Base-by-base conservation (phyloP, 2,797 vertebrate genomes). In the Tragelaphus oryx region DNA sequence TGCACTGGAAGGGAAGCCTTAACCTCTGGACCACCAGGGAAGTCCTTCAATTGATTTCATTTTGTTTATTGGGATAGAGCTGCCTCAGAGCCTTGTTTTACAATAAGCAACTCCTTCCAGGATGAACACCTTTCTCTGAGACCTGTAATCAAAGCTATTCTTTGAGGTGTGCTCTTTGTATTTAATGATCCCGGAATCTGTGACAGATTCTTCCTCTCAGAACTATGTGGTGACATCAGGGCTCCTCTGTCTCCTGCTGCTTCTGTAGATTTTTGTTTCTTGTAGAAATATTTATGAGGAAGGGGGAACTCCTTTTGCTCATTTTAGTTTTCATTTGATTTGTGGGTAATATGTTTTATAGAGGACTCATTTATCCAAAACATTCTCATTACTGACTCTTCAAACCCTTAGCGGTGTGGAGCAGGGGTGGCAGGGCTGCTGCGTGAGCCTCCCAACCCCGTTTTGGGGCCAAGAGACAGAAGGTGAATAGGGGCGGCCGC, bases 281-380 rank as follows among this genome's bases (percentile, higher is more conserved):
- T 76, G 4, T 37, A 37, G 46, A 13, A 79, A 52, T 16, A n/a
- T 57, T 87, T 57, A 68, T 65, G 85, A 91, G 59, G 14, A 83
- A 55, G 3, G 4, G 14, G 33, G 81, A 44, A 68, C 33, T 65
- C 41, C 71, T 93, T 89, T 55, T 48, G 65, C 6, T 26, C 37
- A 85, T 57, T 62, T 95, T 92, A 88, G 48, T 55, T 93, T 95
- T 89, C 16, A 87, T 37, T 22, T 76, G 22, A 93, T 76, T 87
- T 93, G 46, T 88, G 65, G 37, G 65, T 75, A 80, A 60, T 82
- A 65, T 50, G n/a, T 79, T 96, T 89, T 18, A 52, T 24, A 59
- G 46, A 60, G 37, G 76, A 62, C 13, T 82, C 9, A 54, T 54
- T 94, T 74, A 50, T 79, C 37, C 9, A 37, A 83, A 92, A 80